Percentiles rank a stretch among this genome's conserved stretches.
These are phyloP conservation scores for Saxidomus purpurata DNA, from an alignment of 1,140 invertebrate genomes.

Conservation along the genomic window DNA sequence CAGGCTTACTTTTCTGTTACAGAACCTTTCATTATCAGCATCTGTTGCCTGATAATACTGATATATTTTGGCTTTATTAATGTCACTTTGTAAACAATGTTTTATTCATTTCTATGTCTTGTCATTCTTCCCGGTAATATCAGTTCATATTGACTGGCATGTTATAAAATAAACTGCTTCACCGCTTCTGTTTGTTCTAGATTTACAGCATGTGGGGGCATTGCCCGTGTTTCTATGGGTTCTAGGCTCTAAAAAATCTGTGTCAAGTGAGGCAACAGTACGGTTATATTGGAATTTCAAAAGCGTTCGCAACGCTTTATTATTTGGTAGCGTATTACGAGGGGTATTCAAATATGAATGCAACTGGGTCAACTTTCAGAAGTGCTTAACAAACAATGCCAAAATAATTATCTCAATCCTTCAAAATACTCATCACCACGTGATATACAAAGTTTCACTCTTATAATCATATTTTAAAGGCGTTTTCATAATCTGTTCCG, in stretches of 20 bases:
- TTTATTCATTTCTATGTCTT: background rate
- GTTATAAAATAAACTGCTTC: background rate
- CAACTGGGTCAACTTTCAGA: background rate
- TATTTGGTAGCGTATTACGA: too few relatives aligned
- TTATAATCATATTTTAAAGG: too few relatives aligned
- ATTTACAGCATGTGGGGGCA: background rate
- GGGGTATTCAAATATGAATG: too few relatives aligned
- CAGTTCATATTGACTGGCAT: background rate
- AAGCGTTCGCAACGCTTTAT: too few relatives aligned
- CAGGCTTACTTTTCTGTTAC: background rate
- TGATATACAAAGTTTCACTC: background rate
- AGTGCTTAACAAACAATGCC: constrained; percentile 3
- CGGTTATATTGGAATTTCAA: too few relatives aligned
- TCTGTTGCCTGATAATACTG: background rate
- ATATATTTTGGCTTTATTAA: background rate
- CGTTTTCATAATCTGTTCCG: constrained; percentile 24
- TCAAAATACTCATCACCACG: too few relatives aligned
- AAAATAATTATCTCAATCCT: too few relatives aligned
- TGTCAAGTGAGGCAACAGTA: background rate
- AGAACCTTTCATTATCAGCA: background rate
- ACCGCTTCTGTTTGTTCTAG: background rate
- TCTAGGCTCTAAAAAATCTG: background rate
- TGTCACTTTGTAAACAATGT: background rate
- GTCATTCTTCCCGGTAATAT: background rate
- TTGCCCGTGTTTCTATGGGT: background rate